Percentiles rank a stretch among this genome's conserved stretches.
phyloP scores from a whole-genome alignment of 2,797 vertebrate species.

The Fistularia commersonii region DNA sequence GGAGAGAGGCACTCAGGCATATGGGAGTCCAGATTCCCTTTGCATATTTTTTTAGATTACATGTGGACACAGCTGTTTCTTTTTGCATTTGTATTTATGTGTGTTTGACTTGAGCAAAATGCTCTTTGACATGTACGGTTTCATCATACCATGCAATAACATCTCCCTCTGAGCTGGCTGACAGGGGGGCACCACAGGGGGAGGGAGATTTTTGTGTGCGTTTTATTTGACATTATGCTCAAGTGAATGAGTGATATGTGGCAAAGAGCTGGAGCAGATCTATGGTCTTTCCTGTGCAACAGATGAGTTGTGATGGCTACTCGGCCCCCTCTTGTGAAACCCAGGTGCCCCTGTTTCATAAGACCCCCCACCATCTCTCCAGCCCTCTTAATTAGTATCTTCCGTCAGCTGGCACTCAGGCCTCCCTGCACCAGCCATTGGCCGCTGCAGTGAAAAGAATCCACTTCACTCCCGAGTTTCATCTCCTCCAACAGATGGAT shows the following conservation, averaged over 20 bases:
- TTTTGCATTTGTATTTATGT: conserved; percentile 5
- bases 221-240: conserved; percentile 28
- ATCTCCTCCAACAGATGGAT: conserved; percentile 39
- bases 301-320: conserved; percentile 58
- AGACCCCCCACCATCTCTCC: conserved; percentile 57
- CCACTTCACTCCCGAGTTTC: conserved; percentile 41
- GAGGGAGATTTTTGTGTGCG: background rate
- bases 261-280: conserved; percentile 14
- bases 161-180: conserved; percentile 44
- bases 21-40: conserved; percentile 36
- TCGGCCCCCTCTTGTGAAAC: conserved; percentile 62
- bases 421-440: conserved; percentile 47
- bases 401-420: conserved; percentile 66
- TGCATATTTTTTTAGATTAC: background rate
- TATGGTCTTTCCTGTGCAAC: conserved; percentile 27
- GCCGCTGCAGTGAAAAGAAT: conserved; percentile 42
- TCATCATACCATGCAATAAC: conserved; percentile 53
- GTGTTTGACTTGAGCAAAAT: conserved; percentile 35
- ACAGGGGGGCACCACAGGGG: conserved; percentile 11
- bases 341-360: conserved; percentile 71
- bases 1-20: conserved; percentile 46
- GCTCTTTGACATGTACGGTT: conserved; percentile 48
- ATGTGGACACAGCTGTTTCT: conserved; percentile 14
- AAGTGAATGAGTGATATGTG: conserved; percentile 11
- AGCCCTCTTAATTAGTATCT: conserved; percentile 68